Base-by-base conservation (phyloP, 2,113 vertebrate genomes). In the Eidolon helvum region DNA sequence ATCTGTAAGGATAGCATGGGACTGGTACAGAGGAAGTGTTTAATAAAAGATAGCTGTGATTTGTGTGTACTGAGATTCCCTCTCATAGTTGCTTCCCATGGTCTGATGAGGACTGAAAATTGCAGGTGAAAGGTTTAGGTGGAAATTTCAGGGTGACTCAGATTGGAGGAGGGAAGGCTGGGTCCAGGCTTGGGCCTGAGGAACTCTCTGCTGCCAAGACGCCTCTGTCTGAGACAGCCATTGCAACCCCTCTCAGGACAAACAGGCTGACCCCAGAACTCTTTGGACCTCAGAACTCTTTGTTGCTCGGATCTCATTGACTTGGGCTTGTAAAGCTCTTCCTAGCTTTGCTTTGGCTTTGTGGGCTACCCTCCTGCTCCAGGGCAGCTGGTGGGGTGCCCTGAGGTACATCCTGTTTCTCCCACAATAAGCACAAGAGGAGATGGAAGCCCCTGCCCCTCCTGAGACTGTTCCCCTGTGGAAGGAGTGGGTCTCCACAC, bases 21-120 rank as follows among this genome's bases (percentile, higher is more conserved):
- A 14, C 59, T 9, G n/a, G 53, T 77, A 6, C 11, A 11, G 63
- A 87, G 59, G 66, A 90, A 22, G 10, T 2, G 3, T 30, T 79
- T 83, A 98, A 95, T 97, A 97, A 97, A 97, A 96, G 50, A 21
- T 21, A 9, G 50, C 61, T 21, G 10, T 80, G 90, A 79, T 33
- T 61, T 12, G 4, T 6, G 7, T 12, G 26, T 91, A 75, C 48
- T 55, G 30, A 75, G n/a, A 6, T 18, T 92, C 38, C 43, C 55
- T 48, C 0, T 85, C 3, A 3, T 22, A 35, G 35, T 72, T 79
- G 71, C 35, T 57, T 63, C 66, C 35, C 1, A 2, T 35, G 38
- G 33, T 57, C 87, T 92, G 63, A 16, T 26, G 43, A 89, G 80
- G 40, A 50, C 50, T 50, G 50, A 50, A 50, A 50, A 50, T 50